A percentile compares a stretch with the other conserved stretches of the same genome.
Conservation (phyloP, 2,797 vertebrate species). For the Xenentodon cancila region DNA sequence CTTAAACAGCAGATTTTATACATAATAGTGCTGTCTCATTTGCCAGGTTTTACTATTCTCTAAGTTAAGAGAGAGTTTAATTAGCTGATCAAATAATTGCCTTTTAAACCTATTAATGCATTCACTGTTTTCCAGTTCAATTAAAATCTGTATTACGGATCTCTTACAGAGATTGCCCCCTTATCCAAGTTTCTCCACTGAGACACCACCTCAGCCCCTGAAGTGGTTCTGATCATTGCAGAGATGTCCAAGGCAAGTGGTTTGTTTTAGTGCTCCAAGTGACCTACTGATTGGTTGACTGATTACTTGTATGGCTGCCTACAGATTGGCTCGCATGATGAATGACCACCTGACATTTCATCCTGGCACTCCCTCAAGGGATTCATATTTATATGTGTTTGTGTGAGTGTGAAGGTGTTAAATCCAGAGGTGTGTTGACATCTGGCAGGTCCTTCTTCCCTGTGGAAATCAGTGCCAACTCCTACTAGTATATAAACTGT, state of each 20-base stretch:
- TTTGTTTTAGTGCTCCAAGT: neutral
- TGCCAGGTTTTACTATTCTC: no score
- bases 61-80: no score
- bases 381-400: neutral
- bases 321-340: conserved; percentile 6
- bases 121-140: no score
- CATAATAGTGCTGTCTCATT: no score
- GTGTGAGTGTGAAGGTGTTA: neutral
- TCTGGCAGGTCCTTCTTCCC: conserved; percentile 8
- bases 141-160: no score
- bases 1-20: no score
- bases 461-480: conserved; percentile 24
- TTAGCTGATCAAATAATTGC: no score
- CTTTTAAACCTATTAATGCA: no score
- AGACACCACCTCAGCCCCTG: neutral
- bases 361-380: conserved; percentile 1
- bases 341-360: neutral
- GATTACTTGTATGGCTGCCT: neutral
- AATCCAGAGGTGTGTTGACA: neutral
- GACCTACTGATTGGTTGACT: neutral
- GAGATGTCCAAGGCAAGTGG: no score
- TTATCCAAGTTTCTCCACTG: no score
- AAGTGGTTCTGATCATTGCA: neutral
- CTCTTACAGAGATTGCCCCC: no score
- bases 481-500: conserved; percentile 1